Evolutionary conservation across 2,113 vertebrate genomes (phyloP).

Genomic region (Heterotis niloticus): DNA sequence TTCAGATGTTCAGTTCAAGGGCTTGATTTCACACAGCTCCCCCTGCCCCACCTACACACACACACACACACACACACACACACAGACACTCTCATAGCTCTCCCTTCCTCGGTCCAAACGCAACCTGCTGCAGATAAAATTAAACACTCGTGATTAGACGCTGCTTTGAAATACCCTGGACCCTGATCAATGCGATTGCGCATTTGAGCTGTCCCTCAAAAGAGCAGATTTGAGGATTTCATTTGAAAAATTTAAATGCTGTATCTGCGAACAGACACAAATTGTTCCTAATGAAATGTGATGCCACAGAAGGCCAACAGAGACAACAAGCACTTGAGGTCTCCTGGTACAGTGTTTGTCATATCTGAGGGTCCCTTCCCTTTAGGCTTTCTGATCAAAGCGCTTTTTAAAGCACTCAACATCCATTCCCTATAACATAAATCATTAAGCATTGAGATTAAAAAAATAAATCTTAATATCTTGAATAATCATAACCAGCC

Average conservation of each 20-base stretch:
- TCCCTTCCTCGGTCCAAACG: constrained; percentile 39
- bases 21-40: constrained; percentile 60
- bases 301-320: constrained; percentile 50
- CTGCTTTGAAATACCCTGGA: constrained; percentile 64
- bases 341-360: constrained; percentile 43
- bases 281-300: constrained; percentile 54
- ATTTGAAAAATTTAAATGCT: constrained; percentile 49
- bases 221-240: constrained; percentile 49
- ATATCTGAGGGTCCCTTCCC: constrained; percentile 50
- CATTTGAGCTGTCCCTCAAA: constrained; percentile 58
- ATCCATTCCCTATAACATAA: constrained; percentile 47
- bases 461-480: constrained; percentile 43
- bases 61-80: too few relatives aligned
- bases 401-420: constrained; percentile 46
- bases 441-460: constrained; percentile 37
- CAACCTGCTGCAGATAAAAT: constrained; percentile 67
- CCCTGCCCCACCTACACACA: constrained; percentile 26
- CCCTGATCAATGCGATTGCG: constrained; percentile 56
- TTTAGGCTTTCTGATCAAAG: constrained; percentile 53
- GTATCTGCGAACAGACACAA: constrained; percentile 42
- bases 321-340: constrained; percentile 48
- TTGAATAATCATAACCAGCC: constrained; percentile 37
- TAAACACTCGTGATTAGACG: constrained; percentile 61
- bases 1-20: constrained; percentile 69
- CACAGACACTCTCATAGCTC: constrained; percentile 30